Conservation (phyloP, 1,140 invertebrate genomes). For the Panonychus citri region DNA sequence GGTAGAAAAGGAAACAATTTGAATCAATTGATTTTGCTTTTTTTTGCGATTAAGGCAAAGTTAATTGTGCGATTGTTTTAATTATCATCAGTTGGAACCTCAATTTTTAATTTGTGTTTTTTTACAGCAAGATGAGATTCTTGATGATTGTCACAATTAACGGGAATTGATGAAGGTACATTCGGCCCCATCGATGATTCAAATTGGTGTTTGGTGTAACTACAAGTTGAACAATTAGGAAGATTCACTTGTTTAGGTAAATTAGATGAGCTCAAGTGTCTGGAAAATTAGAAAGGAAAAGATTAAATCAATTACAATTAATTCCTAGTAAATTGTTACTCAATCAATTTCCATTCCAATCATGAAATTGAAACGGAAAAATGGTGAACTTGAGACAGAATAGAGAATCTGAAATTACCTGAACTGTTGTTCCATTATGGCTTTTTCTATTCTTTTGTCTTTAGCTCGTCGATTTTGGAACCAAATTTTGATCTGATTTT, state of each 20-base stretch:
- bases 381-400: not conserved
- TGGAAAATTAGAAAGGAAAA: not conserved
- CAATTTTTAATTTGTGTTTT: too few species aligned
- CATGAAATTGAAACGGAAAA: not conserved
- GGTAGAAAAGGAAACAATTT: too few species aligned
- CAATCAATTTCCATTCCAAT: not conserved
- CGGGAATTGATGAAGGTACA: too few species aligned
- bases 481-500: constrained; percentile 87
- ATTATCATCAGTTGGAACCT: too few species aligned
- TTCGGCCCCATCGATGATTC: not conserved
- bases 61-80: too few species aligned
- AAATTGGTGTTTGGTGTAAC: constrained; percentile 5
- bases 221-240: constrained; percentile 3
- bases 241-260: not conserved
- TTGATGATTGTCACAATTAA: too few species aligned
- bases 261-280: not conserved
- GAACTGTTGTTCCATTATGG: constrained; percentile 76
- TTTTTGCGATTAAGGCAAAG: too few species aligned
- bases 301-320: not conserved
- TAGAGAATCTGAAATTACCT: constrained; percentile 31
- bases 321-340: not conserved
- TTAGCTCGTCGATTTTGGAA: constrained; percentile 86
- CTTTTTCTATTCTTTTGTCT: constrained; percentile 85
- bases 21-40: too few species aligned
- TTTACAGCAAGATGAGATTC: too few species aligned